Percentiles rank a stretch among this genome's conserved stretches.
phyloP scores from a whole-genome alignment of 2,888 invertebrate species.

The Cataglyphis livida region DNA sequence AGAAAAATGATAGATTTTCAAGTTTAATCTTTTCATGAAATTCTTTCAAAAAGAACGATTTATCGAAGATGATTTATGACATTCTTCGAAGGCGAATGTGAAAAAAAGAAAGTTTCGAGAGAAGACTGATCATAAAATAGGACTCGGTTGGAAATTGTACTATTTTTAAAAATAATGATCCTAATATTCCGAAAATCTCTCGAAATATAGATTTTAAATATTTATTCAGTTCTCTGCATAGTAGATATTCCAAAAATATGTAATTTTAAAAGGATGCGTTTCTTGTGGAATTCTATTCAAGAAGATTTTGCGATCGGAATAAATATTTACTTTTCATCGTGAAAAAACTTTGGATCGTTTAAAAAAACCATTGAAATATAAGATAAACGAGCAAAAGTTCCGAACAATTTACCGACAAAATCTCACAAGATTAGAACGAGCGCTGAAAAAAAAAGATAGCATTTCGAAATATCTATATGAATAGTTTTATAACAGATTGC shows the following conservation, averaged over 20 bases:
- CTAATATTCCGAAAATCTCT: neutral
- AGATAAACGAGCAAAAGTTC: neutral
- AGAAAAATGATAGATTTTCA: neutral
- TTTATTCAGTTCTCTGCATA: neutral
- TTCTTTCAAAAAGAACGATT: neutral
- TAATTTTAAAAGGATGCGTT: neutral
- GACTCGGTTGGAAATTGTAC: neutral
- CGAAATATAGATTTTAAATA: neutral
- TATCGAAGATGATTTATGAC: neutral
- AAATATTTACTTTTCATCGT: neutral
- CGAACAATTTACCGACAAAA: neutral
- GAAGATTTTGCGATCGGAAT: neutral
- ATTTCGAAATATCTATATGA: neutral
- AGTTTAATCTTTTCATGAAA: neutral
- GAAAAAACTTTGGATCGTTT: no score
- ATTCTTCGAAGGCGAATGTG: neutral
- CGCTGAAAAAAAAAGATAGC: neutral
- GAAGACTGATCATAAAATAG: neutral
- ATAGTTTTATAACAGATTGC: neutral
- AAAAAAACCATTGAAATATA: neutral
- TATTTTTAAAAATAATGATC: neutral
- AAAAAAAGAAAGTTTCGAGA: neutral
- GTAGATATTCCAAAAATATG: neutral
- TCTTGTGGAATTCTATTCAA: neutral
- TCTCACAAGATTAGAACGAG: neutral